Evolutionary conservation across 2,888 invertebrate species (phyloP), one percentile per base, ranked within the genome.

Genomic region (Drosophila nigricruria): DNA sequence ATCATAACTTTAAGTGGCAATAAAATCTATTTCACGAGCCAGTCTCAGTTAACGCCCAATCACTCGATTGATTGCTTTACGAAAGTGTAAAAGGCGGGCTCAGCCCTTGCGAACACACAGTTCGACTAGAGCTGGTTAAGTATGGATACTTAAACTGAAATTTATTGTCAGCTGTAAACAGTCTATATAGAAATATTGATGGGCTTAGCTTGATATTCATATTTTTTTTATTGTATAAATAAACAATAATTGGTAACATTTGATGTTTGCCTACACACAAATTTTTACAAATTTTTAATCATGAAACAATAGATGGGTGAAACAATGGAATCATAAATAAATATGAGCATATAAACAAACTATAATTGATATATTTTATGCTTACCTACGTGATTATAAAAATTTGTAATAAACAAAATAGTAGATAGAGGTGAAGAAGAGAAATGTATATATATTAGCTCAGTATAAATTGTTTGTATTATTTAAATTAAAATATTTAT

Each of bases 1-100:
- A 66, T 65, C 60, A 75, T 74, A 70, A 52, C 68, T 52, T 69
- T 68, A 66, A 77, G 64, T 59, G 56, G 64, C 60, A 73, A 75
- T 77, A 69, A 86, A 66, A 73, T 40, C 32, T 49, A 60, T 60
- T 82, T 82, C 72, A 72, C 43, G 58, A 52, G n/a, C 49, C 12
- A 45, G 23, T 56, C 54, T 36, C 52, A 38, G 70, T 65, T 72
- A 65, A 87, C 69, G 68, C 81, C 79, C 61, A 70, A 78, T 73
- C 43, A 58, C 25, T 3, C n/a, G 45, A 58, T 27, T 49, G 38
- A 42, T 60, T 42, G 56, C 57, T 27, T 14, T 25, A 27, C 38
- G 16, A 45, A 47, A 53, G 23, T 18, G 42, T 18, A 20, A 30
- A 30, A 12, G 30, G 6, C 9, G 16, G 32, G 36, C 20, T 25